These are phyloP conservation scores for Ifrita kowaldi DNA, from an alignment of 2,113 vertebrate species.

Conservation along the genomic window DNA sequence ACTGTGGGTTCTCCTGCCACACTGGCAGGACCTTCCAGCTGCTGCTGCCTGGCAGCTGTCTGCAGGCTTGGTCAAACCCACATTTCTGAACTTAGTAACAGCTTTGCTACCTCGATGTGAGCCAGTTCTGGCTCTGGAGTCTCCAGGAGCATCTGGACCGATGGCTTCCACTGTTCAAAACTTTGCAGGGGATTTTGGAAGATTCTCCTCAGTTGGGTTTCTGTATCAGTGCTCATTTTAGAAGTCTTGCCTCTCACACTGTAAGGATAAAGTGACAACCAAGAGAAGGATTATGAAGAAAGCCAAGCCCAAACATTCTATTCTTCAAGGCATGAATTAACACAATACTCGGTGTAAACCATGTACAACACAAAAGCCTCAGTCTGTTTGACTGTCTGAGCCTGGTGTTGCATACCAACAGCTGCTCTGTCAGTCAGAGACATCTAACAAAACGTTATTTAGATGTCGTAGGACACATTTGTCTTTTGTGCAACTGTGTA, in stretches of 20 bases:
- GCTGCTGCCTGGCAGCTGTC: not conserved
- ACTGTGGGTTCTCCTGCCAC: not conserved
- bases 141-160: conserved; percentile 77
- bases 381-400: not conserved
- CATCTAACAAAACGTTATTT: not conserved
- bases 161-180: conserved; percentile 80
- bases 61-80: not conserved
- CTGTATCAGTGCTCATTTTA: conserved; percentile 73
- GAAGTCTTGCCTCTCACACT: conserved; percentile 81
- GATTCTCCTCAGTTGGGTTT: conserved; percentile 70
- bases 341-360: not conserved
- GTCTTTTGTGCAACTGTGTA: not conserved
- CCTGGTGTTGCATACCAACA: not conserved
- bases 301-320: not conserved
- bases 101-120: conserved; percentile 79
- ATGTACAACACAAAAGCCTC: not conserved
- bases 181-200: conserved; percentile 79
- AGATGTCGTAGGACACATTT: not conserved
- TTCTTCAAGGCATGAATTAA: not conserved
- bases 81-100: not conserved
- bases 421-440: conserved; percentile 29
- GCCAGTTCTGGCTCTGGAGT: conserved; percentile 76
- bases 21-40: not conserved
- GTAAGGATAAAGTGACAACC: not conserved
- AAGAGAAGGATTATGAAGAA: conserved; percentile 10